phyloP scores from a whole-genome alignment of 2,888 invertebrate species.

The Hermaeophaga mercurialis region DNA sequence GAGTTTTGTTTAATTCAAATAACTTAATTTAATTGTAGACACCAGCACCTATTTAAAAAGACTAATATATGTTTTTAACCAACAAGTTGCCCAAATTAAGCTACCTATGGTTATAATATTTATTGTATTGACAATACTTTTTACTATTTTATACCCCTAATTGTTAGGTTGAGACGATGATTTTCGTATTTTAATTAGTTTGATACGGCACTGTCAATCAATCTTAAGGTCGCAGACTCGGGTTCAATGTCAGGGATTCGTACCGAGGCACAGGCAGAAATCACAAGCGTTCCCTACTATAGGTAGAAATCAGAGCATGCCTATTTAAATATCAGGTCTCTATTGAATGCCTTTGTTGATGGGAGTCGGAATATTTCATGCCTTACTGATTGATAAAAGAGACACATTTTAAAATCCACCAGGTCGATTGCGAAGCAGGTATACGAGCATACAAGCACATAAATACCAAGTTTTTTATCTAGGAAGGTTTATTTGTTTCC shows the following conservation, averaged over 20 bases:
- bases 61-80: too few species aligned
- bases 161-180: too few species aligned
- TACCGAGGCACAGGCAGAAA: slow-evolving; percentile 29
- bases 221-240: slow-evolving; percentile 40
- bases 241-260: slow-evolving; percentile 41
- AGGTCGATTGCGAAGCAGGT: slow-evolving; percentile 17
- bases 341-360: slow-evolving; percentile 22
- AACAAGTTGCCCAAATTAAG: too few species aligned
- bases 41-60: too few species aligned
- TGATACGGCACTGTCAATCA: slow-evolving; percentile 27
- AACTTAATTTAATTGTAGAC: too few species aligned
- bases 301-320: slow-evolving; percentile 38
- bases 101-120: too few species aligned
- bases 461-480: too few species aligned
- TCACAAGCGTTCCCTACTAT: slow-evolving; percentile 37
- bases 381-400: slow-evolving; percentile 35
- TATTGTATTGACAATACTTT: too few species aligned
- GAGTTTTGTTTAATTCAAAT: too few species aligned
- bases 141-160: too few species aligned
- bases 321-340: slow-evolving; percentile 37
- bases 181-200: slow-evolving; percentile 13
- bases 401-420: slow-evolving; percentile 14
- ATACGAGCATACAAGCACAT: too few species aligned
- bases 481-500: too few species aligned
- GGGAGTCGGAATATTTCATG: slow-evolving; percentile 32